Conservation (phyloP, 2,888 invertebrate genomes). For the Frankliniella fusca region DNA sequence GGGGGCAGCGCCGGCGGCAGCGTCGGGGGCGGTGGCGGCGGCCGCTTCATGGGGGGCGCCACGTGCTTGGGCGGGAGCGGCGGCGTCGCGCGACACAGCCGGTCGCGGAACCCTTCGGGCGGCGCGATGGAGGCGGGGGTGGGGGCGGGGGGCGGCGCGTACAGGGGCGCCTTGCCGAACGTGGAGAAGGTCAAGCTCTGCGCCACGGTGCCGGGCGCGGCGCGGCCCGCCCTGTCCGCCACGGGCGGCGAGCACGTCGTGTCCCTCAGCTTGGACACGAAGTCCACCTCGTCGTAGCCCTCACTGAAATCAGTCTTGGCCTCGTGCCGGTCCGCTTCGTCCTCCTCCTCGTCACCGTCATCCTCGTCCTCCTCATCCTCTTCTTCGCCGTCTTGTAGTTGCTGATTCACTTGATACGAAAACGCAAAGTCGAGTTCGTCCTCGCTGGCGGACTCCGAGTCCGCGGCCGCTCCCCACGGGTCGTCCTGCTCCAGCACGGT, state of each 20-base stretch:
- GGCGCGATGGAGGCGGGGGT: constrained; percentile 35
- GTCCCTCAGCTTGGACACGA: constrained; percentile 32
- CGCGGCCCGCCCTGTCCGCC: constrained; percentile 29
- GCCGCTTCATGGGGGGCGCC: constrained; percentile 31
- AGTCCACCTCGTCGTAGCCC: constrained; percentile 35
- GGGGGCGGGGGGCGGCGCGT: constrained; percentile 48
- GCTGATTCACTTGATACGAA: constrained; percentile 45
- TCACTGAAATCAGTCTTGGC: constrained; percentile 3
- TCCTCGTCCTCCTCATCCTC: constrained; percentile 42
- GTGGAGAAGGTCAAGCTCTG: constrained; percentile 52
- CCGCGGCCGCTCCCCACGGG: constrained; percentile 44
- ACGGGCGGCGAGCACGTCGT: constrained; percentile 28
- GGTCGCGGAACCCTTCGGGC: constrained; percentile 32
- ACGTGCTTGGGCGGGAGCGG: constrained; percentile 22
- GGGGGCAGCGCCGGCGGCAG: constrained; percentile 39
- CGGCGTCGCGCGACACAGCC: constrained; percentile 30
- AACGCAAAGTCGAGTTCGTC: constrained; percentile 45
- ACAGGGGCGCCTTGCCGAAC: constrained; percentile 52
- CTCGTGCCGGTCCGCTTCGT: constrained; percentile 40
- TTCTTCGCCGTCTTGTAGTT: constrained; percentile 39
- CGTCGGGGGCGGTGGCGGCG: constrained; percentile 39
- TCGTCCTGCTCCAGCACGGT: constrained; percentile 44
- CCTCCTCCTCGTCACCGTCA: constrained; percentile 45
- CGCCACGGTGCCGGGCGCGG: constrained; percentile 33
- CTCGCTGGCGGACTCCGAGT: constrained; percentile 44